Conservation (phyloP, 1,140 invertebrate genomes). For the Trachymyrmex cornetzi region DNA sequence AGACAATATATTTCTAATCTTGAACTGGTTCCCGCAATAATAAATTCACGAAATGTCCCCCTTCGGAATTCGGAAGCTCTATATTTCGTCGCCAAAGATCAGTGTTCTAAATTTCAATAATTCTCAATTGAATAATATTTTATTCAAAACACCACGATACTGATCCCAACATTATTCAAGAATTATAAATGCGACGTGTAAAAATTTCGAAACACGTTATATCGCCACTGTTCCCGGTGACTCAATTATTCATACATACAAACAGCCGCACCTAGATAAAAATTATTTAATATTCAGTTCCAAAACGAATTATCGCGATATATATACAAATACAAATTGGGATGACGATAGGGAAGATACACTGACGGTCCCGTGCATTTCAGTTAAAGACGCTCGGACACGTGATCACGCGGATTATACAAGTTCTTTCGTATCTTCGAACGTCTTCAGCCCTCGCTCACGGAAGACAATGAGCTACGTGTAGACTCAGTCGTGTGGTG, state of each 20-base stretch:
- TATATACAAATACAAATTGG: slow-evolving; percentile 8
- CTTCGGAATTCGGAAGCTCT: not conserved
- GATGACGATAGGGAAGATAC: not conserved
- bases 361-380: not conserved
- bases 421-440: not conserved
- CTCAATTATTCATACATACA: slow-evolving; percentile 19
- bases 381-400: not conserved
- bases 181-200: slow-evolving; percentile 18
- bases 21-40: slow-evolving; percentile 16
- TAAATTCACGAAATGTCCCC: slow-evolving; percentile 9
- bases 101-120: not conserved
- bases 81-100: not conserved
- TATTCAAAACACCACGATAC: not conserved
- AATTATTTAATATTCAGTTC: slow-evolving; percentile 51
- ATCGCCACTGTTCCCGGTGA: not conserved
- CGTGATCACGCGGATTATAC: slow-evolving; percentile 20
- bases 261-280: slow-evolving; percentile 15
- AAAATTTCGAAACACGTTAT: slow-evolving; percentile 30
- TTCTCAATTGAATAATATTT: slow-evolving; percentile 3
- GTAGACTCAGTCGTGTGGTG: slow-evolving; percentile 88
- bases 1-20: slow-evolving; percentile 12
- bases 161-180: not conserved
- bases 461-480: slow-evolving; percentile 90
- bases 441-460: slow-evolving; percentile 87
- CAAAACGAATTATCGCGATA: slow-evolving; percentile 19